Conservation (phyloP, 2,113 vertebrate genomes). For the Campylomormyrus tamandua region DNA sequence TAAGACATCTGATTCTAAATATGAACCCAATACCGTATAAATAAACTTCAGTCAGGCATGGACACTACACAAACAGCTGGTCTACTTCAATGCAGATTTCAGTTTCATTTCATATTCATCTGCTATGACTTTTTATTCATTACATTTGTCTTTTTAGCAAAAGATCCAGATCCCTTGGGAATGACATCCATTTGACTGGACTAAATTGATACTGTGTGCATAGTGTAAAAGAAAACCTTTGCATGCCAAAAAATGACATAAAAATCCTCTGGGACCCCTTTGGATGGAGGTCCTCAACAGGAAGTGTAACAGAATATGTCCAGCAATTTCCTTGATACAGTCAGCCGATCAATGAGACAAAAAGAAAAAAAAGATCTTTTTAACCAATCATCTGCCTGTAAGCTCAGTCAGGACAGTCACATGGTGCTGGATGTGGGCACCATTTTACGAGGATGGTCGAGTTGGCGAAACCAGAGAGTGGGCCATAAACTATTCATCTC, state of each 20-base stretch:
- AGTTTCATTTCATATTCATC: constrained; percentile 9
- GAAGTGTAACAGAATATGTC: constrained; percentile 33
- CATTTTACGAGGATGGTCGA: constrained; percentile 25
- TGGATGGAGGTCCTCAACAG: constrained; percentile 20
- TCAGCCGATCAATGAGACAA: constrained; percentile 29
- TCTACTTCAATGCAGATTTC: constrained; percentile 26
- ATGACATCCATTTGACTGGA: constrained; percentile 3
- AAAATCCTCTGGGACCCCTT: constrained; percentile 17
- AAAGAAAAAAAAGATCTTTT: constrained; percentile 7
- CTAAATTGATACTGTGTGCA: constrained; percentile 32
- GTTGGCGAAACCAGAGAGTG: constrained; percentile 51
- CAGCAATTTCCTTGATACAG: constrained; percentile 20
- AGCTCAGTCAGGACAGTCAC: constrained; percentile 44
- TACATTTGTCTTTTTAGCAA: constrained; percentile 18
- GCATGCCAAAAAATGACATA: not conserved
- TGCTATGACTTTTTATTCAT: constrained; percentile 15
- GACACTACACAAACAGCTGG: not conserved
- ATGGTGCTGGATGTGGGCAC: constrained; percentile 30
- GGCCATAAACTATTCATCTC: constrained; percentile 53
- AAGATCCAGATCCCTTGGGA: constrained; percentile 35
- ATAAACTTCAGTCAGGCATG: not conserved
- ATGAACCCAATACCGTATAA: not conserved
- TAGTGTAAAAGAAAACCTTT: not conserved
- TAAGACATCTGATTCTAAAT: not conserved
- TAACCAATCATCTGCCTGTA: not conserved